phyloP scores from a whole-genome alignment of 2,797 vertebrate genomes.

The Botia kubotai region DNA sequence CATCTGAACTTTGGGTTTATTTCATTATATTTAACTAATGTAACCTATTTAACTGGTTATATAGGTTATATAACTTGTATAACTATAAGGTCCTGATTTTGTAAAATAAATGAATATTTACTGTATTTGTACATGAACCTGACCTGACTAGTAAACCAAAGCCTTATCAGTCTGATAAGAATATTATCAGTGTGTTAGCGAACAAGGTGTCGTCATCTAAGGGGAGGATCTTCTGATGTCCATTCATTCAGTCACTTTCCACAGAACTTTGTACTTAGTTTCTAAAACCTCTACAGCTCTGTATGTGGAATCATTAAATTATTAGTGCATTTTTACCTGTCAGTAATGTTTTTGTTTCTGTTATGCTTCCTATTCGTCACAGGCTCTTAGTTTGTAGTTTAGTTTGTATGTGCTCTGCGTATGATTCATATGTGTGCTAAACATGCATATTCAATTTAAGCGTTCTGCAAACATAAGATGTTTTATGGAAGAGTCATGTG shows the following conservation, averaged over 20 bases:
- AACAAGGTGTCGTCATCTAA: slow-evolving; percentile 8
- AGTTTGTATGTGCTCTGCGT: not conserved
- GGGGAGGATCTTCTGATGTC: not conserved
- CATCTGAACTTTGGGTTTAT: slow-evolving; percentile 8
- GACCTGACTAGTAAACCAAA: slow-evolving; percentile 19
- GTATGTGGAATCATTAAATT: not conserved
- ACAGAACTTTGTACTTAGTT: not conserved
- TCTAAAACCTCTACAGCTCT: not conserved
- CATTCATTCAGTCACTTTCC: not conserved
- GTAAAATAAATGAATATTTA: not conserved
- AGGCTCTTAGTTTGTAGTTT: not conserved
- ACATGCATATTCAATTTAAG: not conserved
- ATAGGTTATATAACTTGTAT: too few relatives aligned
- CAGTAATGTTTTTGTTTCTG: not conserved
- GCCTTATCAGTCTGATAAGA: not conserved
- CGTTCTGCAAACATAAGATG: too few relatives aligned
- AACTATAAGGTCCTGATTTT: not conserved
- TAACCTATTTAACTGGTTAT: not conserved
- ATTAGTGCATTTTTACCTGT: not conserved
- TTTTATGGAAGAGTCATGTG: not conserved
- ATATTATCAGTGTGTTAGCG: slow-evolving; percentile 14
- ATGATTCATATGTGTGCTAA: not conserved
- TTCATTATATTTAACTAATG: too few relatives aligned
- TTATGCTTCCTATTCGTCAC: not conserved
- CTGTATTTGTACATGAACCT: not conserved